Evolutionary conservation across 2,888 invertebrate species (phyloP), one percentile per base, ranked within the genome.

Genomic region (Saturnia pavonia): DNA sequence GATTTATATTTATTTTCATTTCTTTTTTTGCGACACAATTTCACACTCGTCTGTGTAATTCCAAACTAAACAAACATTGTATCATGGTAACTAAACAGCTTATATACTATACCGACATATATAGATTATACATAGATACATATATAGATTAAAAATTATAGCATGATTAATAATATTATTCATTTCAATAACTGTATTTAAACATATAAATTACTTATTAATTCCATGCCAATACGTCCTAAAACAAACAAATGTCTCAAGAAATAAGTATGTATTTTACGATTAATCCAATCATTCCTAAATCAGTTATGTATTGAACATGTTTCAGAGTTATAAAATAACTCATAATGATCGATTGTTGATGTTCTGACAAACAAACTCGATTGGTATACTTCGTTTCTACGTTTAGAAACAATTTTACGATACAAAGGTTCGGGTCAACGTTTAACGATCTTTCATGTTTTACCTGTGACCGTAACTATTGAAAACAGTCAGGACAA

Each of bases 311-410:
- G 25, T 7, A 16, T 40, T 22, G 34, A 65, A 34, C 65, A 40
- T 19, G 34, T 40, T 65, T 65, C 27, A 63, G 40, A 19, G 65
- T 40, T 65, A 40, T 19, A 1, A 40, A 65, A 65, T 65, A 34
- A 65, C 40, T 65, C 65, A 65, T 40, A 65, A 6, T 40, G 65
- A 65, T 40, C 40, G 40, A 65, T 65, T 19, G 19, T 40, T 63
- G 63, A 63, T 9, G 65, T 65, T 57, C 40, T 65, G 65, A 65
- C 65, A 65, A 65, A 65, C 65, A 65, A 65, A 40, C 40, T 19
- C 34, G 19, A 65, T 40, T 40, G 34, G 40, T 57, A 40, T 65
- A 1, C n/a, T 65, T 34, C 34, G 19, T 19, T 40, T 40, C 65
- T 65, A 19, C 19, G 16, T 65, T 65, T 65, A 40, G 16, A 40